Percentiles rank a stretch among this genome's conserved stretches.
Evolutionary conservation across 2,797 vertebrate species (phyloP).

Genomic region (Sebastes paucispinis): DNA sequence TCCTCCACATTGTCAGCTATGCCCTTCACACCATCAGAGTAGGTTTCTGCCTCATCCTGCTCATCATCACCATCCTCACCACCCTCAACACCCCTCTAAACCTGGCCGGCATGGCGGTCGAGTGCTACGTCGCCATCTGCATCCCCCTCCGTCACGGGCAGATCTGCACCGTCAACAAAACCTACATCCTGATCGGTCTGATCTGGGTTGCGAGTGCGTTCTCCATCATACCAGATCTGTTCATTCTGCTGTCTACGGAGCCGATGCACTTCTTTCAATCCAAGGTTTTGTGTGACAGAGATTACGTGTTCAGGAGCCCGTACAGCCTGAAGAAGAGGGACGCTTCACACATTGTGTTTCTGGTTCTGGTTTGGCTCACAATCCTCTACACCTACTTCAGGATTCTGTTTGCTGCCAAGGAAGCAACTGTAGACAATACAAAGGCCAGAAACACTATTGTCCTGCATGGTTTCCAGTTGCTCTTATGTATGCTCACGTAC

Average conservation of each 20-base stretch:
- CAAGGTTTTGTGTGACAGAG: slow-evolving; percentile 30
- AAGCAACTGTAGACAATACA: neutral
- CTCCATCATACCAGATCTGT: slow-evolving; percentile 60
- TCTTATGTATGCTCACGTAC: slow-evolving; percentile 49
- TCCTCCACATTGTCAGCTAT: slow-evolving; percentile 63
- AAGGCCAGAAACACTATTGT: slow-evolving; percentile 66
- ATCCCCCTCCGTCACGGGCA: slow-evolving; percentile 67
- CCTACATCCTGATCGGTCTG: slow-evolving; percentile 61
- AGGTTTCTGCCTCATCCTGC: slow-evolving; percentile 53
- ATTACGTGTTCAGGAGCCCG: slow-evolving; percentile 48
- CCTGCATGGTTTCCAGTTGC: slow-evolving; percentile 55
- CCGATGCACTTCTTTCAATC: slow-evolving; percentile 53
- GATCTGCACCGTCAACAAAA: slow-evolving; percentile 68
- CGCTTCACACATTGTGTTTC: slow-evolving; percentile 26
- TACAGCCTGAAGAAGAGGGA: slow-evolving; percentile 51
- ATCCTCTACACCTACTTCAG: slow-evolving; percentile 73
- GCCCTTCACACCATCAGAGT: slow-evolving; percentile 31
- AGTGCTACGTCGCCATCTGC: slow-evolving; percentile 75
- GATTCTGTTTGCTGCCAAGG: slow-evolving; percentile 59
- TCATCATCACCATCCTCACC: slow-evolving; percentile 45
- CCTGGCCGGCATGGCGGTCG: slow-evolving; percentile 72
- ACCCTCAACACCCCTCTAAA: slow-evolving; percentile 71
- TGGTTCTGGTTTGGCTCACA: slow-evolving; percentile 65
- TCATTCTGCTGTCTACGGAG: slow-evolving; percentile 52
- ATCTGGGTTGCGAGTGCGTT: slow-evolving; percentile 55